Evolutionary conservation across 2,888 invertebrate genomes (phyloP).

Genomic region (Tachina fera): DNA sequence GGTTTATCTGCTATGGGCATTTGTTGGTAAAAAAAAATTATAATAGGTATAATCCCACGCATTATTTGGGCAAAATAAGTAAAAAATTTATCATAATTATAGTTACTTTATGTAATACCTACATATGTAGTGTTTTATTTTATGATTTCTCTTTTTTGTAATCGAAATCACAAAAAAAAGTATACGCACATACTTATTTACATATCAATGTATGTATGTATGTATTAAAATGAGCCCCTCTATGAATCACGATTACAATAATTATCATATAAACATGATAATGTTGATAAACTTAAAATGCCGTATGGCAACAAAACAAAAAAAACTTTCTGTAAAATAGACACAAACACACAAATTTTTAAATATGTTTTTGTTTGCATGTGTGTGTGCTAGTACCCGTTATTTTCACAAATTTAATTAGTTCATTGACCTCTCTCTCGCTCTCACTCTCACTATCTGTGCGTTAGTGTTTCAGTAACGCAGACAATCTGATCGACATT

Average conservation of each 20-base stretch:
- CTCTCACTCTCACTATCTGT: neutral
- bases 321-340: neutral
- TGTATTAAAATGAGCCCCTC: neutral
- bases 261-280: constrained; percentile 44
- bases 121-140: constrained; percentile 35
- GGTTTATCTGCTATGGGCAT: neutral
- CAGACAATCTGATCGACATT: too few relatives aligned
- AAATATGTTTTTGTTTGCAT: too few relatives aligned
- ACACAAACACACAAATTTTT: neutral
- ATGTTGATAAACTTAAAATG: constrained; percentile 45
- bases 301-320: neutral
- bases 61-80: constrained; percentile 25
- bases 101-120: constrained; percentile 45
- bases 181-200: neutral
- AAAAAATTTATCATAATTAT: constrained; percentile 12
- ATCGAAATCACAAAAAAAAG: constrained; percentile 10
- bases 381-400: neutral
- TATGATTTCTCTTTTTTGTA: constrained; percentile 9
- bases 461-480: neutral
- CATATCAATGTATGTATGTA: neutral
- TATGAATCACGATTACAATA: constrained; percentile 43
- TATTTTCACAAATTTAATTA: constrained; percentile 20
- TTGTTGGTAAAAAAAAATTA: neutral
- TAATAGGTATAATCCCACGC: constrained; percentile 53
- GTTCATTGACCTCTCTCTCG: constrained; percentile 23